Base-by-base conservation (phyloP, 2,113 vertebrate species). In the Onychostoma macrolepis region DNA sequence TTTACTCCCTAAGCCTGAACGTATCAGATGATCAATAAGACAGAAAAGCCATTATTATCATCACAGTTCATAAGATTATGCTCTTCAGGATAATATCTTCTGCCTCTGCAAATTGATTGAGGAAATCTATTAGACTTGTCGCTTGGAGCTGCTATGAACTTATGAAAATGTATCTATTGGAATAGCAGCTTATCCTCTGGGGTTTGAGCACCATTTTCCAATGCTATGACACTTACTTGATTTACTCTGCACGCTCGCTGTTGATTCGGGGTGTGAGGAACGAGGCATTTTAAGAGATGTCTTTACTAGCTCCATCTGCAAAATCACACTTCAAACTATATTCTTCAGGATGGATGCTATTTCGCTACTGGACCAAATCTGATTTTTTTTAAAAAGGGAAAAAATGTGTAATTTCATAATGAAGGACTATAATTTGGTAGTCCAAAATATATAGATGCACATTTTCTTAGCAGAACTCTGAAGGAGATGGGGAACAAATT, bases 41-140 rank as follows among this genome's bases (percentile, higher is more conserved):
- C 79, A 76, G 84, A 80, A 79, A 80, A 80, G 67, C 84, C 41
- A 87, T 89, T 89, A 88, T 89, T 86, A 84, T 87, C 82, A 79
- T 87, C 82, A 65, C 38, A 82, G 85, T 81, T 80, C 48, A 61
- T 41, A n/a, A 83, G 72, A 89, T 89, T 71, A 87, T 77, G 83
- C 84, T 85, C 89, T 88, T 71, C 63, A 71, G 69, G 75, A 86
- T 82, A 75, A 48, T 67, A 88, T 88, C 79, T 86, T 63, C 79
- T 84, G 82, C 26, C 78, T 17, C 80, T 69, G 69, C 83, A 84
- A 89, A 89, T 86, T 89, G 89, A 89, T 88, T 89, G 84, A 88
- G 86, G 82, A 90, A 90, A 88, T 87, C 80, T 88, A 90, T 88
- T 90, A 90, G 83, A 90, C 67, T 67, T 84, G 89, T 88, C 87